phyloP scores from a whole-genome alignment of 2,797 vertebrate genomes.

The Apogon talboti region DNA sequence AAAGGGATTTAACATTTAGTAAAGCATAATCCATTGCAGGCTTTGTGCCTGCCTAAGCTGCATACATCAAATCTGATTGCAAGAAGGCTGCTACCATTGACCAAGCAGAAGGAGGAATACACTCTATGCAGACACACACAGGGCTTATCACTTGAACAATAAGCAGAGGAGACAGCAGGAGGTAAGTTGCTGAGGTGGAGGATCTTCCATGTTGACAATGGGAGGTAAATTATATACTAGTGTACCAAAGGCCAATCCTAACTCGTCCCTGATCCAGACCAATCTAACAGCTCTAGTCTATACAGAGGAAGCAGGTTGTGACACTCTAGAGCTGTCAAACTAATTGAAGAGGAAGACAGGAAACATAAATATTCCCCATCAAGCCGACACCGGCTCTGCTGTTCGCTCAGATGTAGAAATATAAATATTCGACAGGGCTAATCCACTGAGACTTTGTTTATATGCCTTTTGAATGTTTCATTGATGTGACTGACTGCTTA shows the following conservation, averaged over 20 bases:
- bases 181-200: conserved; percentile 67
- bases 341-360: conserved; percentile 67
- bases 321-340: conserved; percentile 60
- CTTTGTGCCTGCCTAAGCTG: conserved; percentile 84
- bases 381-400: conserved; percentile 36
- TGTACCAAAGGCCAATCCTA: conserved; percentile 30
- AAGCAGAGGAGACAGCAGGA: conserved; percentile 69
- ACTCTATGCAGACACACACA: conserved; percentile 32
- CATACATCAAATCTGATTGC: conserved; percentile 85
- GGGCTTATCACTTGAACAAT: conserved; percentile 69
- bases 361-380: conserved; percentile 68
- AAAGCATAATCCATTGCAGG: conserved; percentile 83
- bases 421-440: conserved; percentile 69
- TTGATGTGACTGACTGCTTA: conserved; percentile 69
- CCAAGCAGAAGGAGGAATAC: conserved; percentile 59
- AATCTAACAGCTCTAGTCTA: conserved; percentile 44
- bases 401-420: conserved; percentile 61
- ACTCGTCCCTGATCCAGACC: conserved; percentile 57
- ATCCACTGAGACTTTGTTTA: conserved; percentile 73
- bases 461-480: conserved; percentile 75
- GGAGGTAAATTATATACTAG: conserved; percentile 73
- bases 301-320: conserved; percentile 41
- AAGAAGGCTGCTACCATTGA: conserved; percentile 77
- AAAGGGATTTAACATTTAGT: conserved; percentile 88
- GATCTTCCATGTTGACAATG: conserved; percentile 68